Evolutionary conservation across 2,113 vertebrate genomes (phyloP), one percentile per base, ranked within the genome.

Genomic region (Laticauda colubrina): DNA sequence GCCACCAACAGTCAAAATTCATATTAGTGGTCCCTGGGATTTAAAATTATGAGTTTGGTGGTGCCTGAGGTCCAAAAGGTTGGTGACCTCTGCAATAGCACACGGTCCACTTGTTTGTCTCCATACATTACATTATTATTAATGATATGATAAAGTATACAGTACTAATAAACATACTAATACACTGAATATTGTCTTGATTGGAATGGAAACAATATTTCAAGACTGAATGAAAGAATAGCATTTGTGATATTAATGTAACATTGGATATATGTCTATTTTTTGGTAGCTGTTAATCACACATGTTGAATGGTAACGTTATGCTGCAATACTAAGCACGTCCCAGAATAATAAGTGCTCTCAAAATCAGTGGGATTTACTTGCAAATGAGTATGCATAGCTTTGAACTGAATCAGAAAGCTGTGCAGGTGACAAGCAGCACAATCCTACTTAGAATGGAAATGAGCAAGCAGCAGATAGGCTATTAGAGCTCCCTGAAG

Each of bases 181-280:
- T 21, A 39, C 6, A 5, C 64, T 55, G 57, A 87, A 48, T 14
- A 90, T 90, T 59, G 20, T 87, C 24, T 10, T 90, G 59, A 93
- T 12, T 89, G 7, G 94, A 93, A 92, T 93, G 87, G 23, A 61
- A 87, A 34, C 24, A 24, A 7, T 26, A 34, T 34, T 45, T 57
- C 95, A 94, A 24, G 9, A 10, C 57, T 45, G 91, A 95, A 64
- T 95, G 88, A 95, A 95, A 64, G 75, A 51, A 10, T 85, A 90
- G 87, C 7, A 6, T 59, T 43, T 91, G 94, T 54, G 51, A 34
- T 85, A n/a, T 89, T 54, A 21, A 91, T n/a, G 85, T 89, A 94
- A 26, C 24, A 21, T 29, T 11, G 56, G 29, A 3, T 5, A 11
- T 5, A 26, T 0, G 8, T 8, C n/a, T 12, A 26, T n/a, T 96